Evolutionary conservation across 2,888 invertebrate genomes (phyloP), one percentile per base, ranked within the genome.

Genomic region (Pammene fasciana): DNA sequence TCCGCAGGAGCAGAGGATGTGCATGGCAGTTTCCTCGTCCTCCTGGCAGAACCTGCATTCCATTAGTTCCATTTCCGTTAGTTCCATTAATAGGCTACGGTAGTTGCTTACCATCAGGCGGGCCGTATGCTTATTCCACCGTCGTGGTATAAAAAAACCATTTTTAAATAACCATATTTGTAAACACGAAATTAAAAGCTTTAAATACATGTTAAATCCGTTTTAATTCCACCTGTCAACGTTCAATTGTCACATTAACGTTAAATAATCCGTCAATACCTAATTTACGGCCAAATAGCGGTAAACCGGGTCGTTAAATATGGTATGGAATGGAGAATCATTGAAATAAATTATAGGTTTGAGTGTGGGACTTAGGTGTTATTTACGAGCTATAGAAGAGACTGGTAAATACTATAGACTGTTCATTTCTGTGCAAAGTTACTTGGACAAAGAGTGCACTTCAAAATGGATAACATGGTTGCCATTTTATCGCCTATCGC

Each of bases 271-370:
- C 18, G 61, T 16, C 38, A 38, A 50, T 61, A 61, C 18, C 38
- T 38, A 18, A 61, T 18, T 61, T 55, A 48, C 13, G 13, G n/a
- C 54, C 16, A 36, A 62, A 48, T 52, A 64, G 18, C 50, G 62
- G 46, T 68, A 59, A 68, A 65, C 52, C 5, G 14, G 45, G 52
- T 67, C 61, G 65, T 72, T 75, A 81, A 54, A 79, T 77, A 76
- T 68, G 66, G 75, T 74, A 78, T 79, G 74, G 81, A 83, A 81
- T 82, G 83, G 82, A 82, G 82, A 83, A 81, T 80, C 79, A 83
- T 82, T 83, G 82, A 85, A 80, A 86, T 83, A 85, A 85, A 85
- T 85, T 80, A 82, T 79, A 79, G 78, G 81, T 79, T 83, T 81
- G 78, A 78, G 68, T 73, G 73, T 72, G 71, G 72, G 61, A 71